Percentiles rank a stretch among this genome's conserved stretches.
These are phyloP conservation scores for Zosterops borbonicus DNA, from an alignment of 2,113 vertebrate genomes.

Conservation along the genomic window DNA sequence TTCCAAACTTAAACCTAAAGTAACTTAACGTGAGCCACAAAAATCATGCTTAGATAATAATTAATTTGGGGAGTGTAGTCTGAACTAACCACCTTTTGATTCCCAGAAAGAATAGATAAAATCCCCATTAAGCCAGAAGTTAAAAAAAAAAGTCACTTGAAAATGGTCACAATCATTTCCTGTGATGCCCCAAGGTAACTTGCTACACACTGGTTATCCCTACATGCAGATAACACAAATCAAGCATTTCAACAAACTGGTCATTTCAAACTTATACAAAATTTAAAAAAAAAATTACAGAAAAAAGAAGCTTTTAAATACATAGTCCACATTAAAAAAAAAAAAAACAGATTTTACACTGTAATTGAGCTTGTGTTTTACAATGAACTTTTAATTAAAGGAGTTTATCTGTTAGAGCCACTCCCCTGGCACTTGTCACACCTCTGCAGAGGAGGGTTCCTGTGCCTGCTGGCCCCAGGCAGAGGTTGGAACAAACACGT, in stretches of 20 bases:
- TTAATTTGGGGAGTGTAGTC: background rate
- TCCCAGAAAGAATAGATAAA: background rate
- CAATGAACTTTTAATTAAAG: background rate
- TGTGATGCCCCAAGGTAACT: background rate
- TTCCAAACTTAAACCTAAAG: background rate
- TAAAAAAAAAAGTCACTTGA: background rate
- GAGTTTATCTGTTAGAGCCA: background rate
- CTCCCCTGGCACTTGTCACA: background rate
- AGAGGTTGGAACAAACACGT: background rate
- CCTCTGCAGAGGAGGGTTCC: background rate
- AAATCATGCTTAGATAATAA: conserved; percentile 35
- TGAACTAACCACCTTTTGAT: background rate
- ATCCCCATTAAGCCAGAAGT: background rate
- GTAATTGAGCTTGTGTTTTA: background rate
- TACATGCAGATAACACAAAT: background rate
- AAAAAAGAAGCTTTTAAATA: background rate
- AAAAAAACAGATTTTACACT: background rate
- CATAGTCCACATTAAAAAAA: background rate
- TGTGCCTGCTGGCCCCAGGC: background rate
- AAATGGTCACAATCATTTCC: background rate
- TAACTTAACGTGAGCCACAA: background rate
- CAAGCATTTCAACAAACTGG: background rate
- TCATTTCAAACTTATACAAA: background rate
- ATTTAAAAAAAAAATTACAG: background rate
- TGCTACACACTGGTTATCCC: background rate